These are phyloP conservation scores for Etheostoma perlongum DNA, from an alignment of 2,797 vertebrate genomes.

Conservation along the genomic window DNA sequence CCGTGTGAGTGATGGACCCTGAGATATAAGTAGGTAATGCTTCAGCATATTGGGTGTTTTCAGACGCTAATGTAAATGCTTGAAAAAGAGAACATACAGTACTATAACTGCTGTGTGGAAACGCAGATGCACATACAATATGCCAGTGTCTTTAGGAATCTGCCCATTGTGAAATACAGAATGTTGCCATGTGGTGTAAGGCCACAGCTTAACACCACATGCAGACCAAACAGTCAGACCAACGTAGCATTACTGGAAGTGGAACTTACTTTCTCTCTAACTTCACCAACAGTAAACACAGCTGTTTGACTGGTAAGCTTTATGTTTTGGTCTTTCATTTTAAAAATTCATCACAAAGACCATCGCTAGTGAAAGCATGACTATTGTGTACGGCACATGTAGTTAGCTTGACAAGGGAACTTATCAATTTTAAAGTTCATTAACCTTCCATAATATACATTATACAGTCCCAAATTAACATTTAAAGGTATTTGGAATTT, in stretches of 20 bases:
- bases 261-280: slow-evolving; percentile 32
- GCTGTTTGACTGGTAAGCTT: slow-evolving; percentile 27
- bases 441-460: background rate
- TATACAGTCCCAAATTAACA: slow-evolving; percentile 20
- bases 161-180: slow-evolving; percentile 23
- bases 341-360: slow-evolving; percentile 16
- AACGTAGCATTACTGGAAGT: slow-evolving; percentile 31
- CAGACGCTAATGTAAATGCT: slow-evolving; percentile 13
- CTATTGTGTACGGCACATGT: background rate
- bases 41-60: slow-evolving; percentile 19
- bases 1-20: slow-evolving; percentile 26
- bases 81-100: slow-evolving; percentile 14
- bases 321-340: slow-evolving; percentile 17
- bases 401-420: slow-evolving; percentile 8
- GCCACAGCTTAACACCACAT: slow-evolving; percentile 25
- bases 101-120: slow-evolving; percentile 12
- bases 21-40: slow-evolving; percentile 29
- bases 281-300: slow-evolving; percentile 29
- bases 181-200: slow-evolving; percentile 23
- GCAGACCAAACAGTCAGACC: slow-evolving; percentile 15
- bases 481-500: slow-evolving; percentile 37
- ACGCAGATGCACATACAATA: slow-evolving; percentile 2
- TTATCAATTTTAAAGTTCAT: background rate
- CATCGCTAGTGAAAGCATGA: background rate
- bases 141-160: slow-evolving; percentile 9